A percentile compares a stretch with the other conserved stretches of the same genome.
Evolutionary conservation across 2,888 invertebrate genomes (phyloP).

Genomic region (Eulithis prunata): DNA sequence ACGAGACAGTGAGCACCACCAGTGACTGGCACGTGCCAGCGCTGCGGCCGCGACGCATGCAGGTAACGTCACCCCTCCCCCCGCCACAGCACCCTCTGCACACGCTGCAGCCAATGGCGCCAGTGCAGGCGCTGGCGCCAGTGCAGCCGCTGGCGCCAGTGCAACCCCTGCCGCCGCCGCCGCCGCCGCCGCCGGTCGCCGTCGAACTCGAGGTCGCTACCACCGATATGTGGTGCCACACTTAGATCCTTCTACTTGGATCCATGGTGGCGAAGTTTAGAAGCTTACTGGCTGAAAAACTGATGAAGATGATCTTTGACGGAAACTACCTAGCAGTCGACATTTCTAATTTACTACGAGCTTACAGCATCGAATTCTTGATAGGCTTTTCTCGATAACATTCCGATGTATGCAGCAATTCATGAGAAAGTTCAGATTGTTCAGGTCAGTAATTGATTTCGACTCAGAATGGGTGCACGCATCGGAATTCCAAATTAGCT

Average conservation of each 20-base stretch:
- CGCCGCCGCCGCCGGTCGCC: constrained; percentile 62
- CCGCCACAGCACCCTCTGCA: constrained; percentile 45
- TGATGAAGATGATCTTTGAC: background rate
- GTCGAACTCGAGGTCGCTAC: constrained; percentile 77
- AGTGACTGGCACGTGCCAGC: constrained; percentile 44
- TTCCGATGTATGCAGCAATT: constrained; percentile 12
- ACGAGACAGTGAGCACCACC: constrained; percentile 38
- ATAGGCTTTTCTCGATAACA: background rate
- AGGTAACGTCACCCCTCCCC: constrained; percentile 53
- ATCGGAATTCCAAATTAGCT: constrained; percentile 11
- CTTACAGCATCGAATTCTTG: background rate
- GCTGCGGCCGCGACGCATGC: constrained; percentile 57
- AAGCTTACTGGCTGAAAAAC: background rate
- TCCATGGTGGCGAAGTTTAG: background rate
- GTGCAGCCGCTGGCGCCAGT: constrained; percentile 58
- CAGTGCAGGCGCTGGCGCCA: constrained; percentile 40
- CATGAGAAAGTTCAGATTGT: background rate
- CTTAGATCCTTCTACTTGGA: background rate
- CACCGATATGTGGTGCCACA: constrained; percentile 71
- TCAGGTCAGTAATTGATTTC: background rate
- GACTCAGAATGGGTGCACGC: constrained; percentile 13
- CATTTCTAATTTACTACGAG: background rate
- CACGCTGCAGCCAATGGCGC: constrained; percentile 66
- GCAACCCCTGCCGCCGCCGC: constrained; percentile 41
- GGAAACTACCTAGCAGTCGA: background rate